phyloP scores from a whole-genome alignment of 2,888 invertebrate genomes.

The Ophion obscuratus region DNA sequence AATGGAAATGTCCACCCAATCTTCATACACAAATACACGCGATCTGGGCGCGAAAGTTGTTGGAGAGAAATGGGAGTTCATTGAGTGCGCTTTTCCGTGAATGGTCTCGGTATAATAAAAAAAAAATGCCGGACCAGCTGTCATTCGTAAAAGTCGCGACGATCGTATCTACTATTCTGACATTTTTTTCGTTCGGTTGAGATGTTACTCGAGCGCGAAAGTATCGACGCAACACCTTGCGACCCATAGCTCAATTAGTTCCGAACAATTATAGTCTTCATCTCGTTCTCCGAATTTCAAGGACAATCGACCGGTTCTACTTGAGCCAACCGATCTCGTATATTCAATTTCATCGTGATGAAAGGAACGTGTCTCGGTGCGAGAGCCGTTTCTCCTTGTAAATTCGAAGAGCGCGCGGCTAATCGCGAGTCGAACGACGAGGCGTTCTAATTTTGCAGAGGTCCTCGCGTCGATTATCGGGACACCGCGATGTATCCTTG shows the following conservation, averaged over 20 bases:
- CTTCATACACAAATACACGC: no score
- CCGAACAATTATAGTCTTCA: constrained; percentile 10
- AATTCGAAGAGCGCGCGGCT: constrained; percentile 10
- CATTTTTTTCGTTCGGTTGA: no score
- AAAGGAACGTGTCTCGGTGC: background rate
- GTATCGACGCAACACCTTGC: no score
- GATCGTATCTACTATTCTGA: no score
- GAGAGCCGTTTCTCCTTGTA: constrained; percentile 1
- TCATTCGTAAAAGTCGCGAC: no score
- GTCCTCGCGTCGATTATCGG: constrained; percentile 4
- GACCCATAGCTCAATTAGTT: background rate
- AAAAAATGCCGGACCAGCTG: no score
- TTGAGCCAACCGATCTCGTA: constrained; percentile 2
- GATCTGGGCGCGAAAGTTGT: no score
- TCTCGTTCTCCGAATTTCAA: constrained; percentile 20
- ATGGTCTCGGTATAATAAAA: no score
- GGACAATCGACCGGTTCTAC: constrained; percentile 30
- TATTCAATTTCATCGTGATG: constrained; percentile 10
- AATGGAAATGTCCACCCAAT: no score
- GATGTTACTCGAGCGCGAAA: no score
- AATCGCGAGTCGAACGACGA: background rate
- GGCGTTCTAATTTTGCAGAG: constrained; percentile 50
- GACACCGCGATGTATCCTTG: constrained; percentile 37
- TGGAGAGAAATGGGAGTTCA: no score
- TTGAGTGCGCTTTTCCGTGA: no score